Conservation (phyloP, 2,797 vertebrate genomes). For the Tenualosa ilisha region DNA sequence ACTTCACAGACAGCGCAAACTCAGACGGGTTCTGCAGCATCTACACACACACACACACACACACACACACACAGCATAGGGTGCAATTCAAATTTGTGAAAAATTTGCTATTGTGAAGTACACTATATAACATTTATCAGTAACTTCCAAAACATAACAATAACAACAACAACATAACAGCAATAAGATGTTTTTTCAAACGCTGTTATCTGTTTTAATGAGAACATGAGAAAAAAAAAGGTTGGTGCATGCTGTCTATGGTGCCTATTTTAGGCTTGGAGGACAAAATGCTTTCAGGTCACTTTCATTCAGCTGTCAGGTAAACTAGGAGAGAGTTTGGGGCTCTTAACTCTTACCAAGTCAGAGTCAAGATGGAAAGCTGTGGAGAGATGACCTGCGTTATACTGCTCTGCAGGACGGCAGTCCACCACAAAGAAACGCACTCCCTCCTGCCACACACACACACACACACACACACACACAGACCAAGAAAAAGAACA, state of each 20-base stretch:
- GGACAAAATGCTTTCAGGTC: not conserved
- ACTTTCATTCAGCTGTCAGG: not conserved
- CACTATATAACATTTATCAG: too few species aligned
- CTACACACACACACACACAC: constrained; percentile 64
- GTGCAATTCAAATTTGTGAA: not conserved
- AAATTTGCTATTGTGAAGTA: too few species aligned
- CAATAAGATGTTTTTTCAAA: too few species aligned
- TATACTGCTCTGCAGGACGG: constrained; percentile 97
- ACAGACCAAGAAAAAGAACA: not conserved
- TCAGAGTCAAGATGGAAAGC: constrained; percentile 98
- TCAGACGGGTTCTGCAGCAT: constrained; percentile 99
- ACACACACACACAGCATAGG: not conserved
- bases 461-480: constrained; percentile 1
- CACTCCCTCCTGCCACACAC: constrained; percentile 84
- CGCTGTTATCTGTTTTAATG: too few species aligned
- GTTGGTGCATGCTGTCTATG: too few species aligned
- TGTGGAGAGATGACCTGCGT: constrained; percentile 94
- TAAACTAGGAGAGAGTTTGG: not conserved
- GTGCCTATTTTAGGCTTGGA: not conserved
- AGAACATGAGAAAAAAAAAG: too few species aligned
- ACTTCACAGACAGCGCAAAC: constrained; percentile 96
- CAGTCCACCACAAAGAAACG: constrained; percentile 99
- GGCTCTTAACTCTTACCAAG: constrained; percentile 78
- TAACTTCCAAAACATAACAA: too few species aligned
- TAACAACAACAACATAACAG: too few species aligned